Base-by-base conservation (phyloP, 2,797 vertebrate species). In the Spinus pinus region DNA sequence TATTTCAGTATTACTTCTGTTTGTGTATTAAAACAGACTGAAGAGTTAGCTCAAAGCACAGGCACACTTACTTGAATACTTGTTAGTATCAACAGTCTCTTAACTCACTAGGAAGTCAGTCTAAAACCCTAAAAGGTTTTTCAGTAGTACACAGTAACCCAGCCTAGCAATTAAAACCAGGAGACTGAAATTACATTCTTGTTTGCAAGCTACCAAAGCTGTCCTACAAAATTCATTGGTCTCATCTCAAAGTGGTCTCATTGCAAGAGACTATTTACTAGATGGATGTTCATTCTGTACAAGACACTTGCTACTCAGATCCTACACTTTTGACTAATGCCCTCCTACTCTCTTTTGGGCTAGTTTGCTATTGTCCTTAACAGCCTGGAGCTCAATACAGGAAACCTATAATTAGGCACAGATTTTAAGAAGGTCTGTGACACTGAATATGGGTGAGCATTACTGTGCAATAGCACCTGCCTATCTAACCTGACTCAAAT, bases 381-480 rank as follows among this genome's bases (percentile, higher is more conserved):
- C 74, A 92, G 54, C 88, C 94, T 73, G 88, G 85, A 94, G 71
- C 61, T 92, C 42, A 4, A 37, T 46, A 79, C 28, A 94, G 58
- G 77, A 94, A 89, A 86, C 86, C 39, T 86, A 56, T 81, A 93
- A 90, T 84, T 93, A 84, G 86, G 74, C 39, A 62, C 18, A 65
- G 75, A 73, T 69, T 85, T 94, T 65, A 74, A 70, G 46, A 73
- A 91, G 85, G 79, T 72, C 83, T 75, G 9, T 67, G 88, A 90
- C 70, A 81, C 80, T 57, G 87, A 88, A 80, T 56, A 64, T 47
- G 56, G 89, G 85, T 88, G 77, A 95, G 85, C 94, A 91, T 91
- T 88, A 94, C 91, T 84, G 94, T 96, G 95, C 94, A 92, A 88
- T 78, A 88, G 75, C 83, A 81, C 81, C 91, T 95, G 90, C 85